phyloP scores from a whole-genome alignment of 2,113 vertebrate genomes.

The Riparia riparia region DNA sequence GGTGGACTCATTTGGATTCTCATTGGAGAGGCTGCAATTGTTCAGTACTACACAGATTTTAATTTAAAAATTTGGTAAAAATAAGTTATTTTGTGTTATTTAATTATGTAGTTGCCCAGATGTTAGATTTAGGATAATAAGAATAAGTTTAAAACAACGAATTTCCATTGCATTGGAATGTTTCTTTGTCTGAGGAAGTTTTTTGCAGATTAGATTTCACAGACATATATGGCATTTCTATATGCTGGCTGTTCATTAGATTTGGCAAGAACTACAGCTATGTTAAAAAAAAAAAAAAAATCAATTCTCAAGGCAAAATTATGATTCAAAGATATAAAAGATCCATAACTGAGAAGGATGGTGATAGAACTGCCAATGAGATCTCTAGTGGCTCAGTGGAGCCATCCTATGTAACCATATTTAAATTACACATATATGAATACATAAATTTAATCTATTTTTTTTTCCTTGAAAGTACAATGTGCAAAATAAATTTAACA shows the following conservation, averaged over 20 bases:
- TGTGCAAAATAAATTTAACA: background rate
- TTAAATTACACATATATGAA: background rate
- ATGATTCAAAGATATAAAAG: slow-evolving; percentile 25
- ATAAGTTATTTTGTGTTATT: background rate
- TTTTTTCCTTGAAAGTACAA: background rate
- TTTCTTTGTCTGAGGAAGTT: background rate
- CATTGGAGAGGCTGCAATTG: background rate
- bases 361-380: background rate
- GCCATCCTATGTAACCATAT: background rate
- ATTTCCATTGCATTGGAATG: background rate
- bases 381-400: slow-evolving; percentile 3
- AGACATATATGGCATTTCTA: background rate
- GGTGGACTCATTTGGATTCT: background rate
- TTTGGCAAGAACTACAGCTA: background rate
- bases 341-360: background rate
- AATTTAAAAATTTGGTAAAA: background rate
- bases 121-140: background rate
- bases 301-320: background rate
- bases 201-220: background rate
- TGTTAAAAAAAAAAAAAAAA: background rate
- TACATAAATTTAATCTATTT: background rate
- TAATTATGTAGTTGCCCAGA: background rate
- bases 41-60: background rate
- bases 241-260: background rate
- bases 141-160: background rate